Evolutionary conservation across 64 coral and sea anemone species (phyloP), one percentile per base, ranked within the genome.

Genomic region (Orbicella faveolata): DNA sequence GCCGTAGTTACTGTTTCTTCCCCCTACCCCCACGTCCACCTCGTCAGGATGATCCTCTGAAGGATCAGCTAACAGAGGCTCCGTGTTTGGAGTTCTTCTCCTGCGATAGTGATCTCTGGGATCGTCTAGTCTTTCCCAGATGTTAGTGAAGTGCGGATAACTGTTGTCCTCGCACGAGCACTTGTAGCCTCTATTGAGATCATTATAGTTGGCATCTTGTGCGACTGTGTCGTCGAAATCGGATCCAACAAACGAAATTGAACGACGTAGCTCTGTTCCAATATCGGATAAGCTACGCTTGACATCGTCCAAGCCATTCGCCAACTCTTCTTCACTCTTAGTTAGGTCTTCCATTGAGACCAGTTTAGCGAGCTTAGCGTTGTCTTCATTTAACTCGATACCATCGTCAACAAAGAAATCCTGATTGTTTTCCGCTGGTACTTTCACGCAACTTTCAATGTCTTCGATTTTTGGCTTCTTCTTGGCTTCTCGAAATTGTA

Each of bases 241-340:
- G 81, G 61, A 20, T 6, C 21, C 23, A 16, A 70, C 1, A 33
- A 52, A 36, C 6, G 82, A 72, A 79, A 94, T 37, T 68, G 92
- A 94, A 84, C 77, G 79, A 67, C 92, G 79, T 23, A 94, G 73
- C 89, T 94, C 92, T 83, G 30, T 41, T 52, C 80, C 80, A 39
- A 94, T 94, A 69, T 94, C 79, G n/a, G 87, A 89, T 70, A 94
- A 79, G 85, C 87, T 89, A 36, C 33, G 48, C 41, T 89, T 94
- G 65, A 94, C 77, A 12, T 94, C 92, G 0, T 89, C 70, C 26
- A 94, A 68, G 25, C 61, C 79, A 13, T 23, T 36, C 19, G n/a
- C 37, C 15, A 87, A 34, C 8, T 65, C 33, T 18, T 77, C 83
- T 34, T 92, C 90, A 75, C 74, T 92, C 73, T 91, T 37, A 73